A percentile compares a stretch with the other conserved stretches of the same genome.
phyloP scores from a whole-genome alignment of 30 jellyfish, hydroid and myxozoan genomes.

The Cassiopea xamachana region DNA sequence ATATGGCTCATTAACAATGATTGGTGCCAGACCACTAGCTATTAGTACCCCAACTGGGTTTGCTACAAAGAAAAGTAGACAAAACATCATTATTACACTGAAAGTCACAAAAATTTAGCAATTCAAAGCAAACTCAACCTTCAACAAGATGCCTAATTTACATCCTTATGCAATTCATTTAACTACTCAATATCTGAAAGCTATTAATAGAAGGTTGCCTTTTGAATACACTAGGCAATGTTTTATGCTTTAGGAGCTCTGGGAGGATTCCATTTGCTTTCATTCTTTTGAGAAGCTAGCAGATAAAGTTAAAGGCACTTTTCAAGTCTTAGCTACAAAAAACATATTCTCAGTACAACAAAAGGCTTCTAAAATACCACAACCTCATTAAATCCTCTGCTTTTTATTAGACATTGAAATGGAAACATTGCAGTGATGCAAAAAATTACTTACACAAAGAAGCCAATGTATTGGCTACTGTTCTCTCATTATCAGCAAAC shows the following conservation, averaged over 20 bases:
- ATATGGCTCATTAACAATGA: constrained; percentile 58
- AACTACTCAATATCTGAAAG: too few relatives aligned
- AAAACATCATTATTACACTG: neutral
- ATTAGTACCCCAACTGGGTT: constrained; percentile 92
- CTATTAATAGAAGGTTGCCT: too few relatives aligned
- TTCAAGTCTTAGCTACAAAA: too few relatives aligned
- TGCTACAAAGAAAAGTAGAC: constrained; percentile 42
- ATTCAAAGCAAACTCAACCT: neutral
- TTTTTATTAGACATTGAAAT: neutral
- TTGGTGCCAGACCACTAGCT: constrained; percentile 86
- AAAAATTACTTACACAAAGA: constrained; percentile 73
- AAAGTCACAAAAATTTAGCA: neutral
- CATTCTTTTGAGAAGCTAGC: too few relatives aligned
- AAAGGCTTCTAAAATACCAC: neutral
- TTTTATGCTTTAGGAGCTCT: too few relatives aligned
- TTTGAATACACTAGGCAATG: too few relatives aligned
- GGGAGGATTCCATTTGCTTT: too few relatives aligned
- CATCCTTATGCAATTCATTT: too few relatives aligned
- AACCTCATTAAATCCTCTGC: neutral
- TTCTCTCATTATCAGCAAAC: constrained; percentile 98
- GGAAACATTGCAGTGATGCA: neutral
- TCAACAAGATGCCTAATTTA: too few relatives aligned
- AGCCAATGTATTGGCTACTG: constrained; percentile 93
- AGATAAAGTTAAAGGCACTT: too few relatives aligned
- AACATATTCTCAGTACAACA: too few relatives aligned